Percentiles rank a stretch among this genome's conserved stretches.
Conservation (phyloP, 2,113 vertebrate genomes). For the Sebastes schlegelii region DNA sequence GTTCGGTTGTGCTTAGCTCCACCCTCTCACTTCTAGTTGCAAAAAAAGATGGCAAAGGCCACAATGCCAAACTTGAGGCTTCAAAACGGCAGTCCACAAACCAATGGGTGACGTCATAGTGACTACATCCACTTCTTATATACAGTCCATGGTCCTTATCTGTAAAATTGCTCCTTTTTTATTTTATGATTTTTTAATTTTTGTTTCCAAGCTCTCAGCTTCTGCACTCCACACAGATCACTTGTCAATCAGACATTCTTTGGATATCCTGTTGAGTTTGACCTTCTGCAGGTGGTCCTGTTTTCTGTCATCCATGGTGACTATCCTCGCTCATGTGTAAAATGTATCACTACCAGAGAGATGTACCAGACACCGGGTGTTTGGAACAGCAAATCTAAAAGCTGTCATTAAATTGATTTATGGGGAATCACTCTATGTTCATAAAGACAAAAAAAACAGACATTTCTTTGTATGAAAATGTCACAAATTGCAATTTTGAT, state of each 20-base stretch:
- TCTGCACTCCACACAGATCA: neutral
- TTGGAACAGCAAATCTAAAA: slow-evolving; percentile 18
- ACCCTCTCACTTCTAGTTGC: too few relatives aligned
- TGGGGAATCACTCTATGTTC: neutral
- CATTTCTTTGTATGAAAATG: slow-evolving; percentile 5
- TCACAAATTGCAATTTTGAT: neutral
- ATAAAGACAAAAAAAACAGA: neutral
- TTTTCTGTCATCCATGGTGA: neutral
- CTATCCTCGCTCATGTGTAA: neutral
- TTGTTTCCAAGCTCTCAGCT: neutral
- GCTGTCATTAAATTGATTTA: slow-evolving; percentile 11
- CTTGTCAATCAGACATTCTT: neutral
- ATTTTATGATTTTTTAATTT: neutral
- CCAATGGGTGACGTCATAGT: too few relatives aligned
- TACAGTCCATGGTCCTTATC: neutral
- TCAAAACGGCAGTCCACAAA: too few relatives aligned
- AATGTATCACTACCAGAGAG: neutral
- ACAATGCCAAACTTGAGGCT: too few relatives aligned
- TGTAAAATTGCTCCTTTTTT: neutral
- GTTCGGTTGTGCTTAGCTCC: too few relatives aligned
- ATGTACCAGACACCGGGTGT: slow-evolving; percentile 1
- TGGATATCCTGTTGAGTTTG: neutral
- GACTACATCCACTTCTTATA: too few relatives aligned
- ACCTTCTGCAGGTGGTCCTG: slow-evolving; percentile 8
- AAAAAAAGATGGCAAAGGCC: too few relatives aligned